These are phyloP conservation scores for Ephydatia muelleri DNA, from an alignment of 37 sponge, comb jelly and placozoan species.

Conservation along the genomic window DNA sequence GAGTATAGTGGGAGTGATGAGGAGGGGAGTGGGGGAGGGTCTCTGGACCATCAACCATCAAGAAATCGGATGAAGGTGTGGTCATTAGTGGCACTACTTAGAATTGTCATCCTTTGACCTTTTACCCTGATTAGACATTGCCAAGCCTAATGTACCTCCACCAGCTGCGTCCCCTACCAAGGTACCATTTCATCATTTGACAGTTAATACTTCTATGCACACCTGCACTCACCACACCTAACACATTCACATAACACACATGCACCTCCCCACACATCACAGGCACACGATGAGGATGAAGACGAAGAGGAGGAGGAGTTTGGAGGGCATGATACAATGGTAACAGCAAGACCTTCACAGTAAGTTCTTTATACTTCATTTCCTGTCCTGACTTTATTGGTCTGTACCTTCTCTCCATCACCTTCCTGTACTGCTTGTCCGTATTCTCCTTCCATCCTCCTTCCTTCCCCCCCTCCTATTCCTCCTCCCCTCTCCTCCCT, in stretches of 20 bases:
- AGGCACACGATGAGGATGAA: constrained; percentile 52
- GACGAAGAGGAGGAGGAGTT: constrained; percentile 68
- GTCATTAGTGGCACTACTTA: constrained; percentile 1
- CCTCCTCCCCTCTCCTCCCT: neutral
- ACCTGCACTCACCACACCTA: too few relatives aligned
- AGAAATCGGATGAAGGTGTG: constrained; percentile 46
- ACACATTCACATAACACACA: too few relatives aligned
- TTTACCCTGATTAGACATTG: neutral
- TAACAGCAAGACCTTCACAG: constrained; percentile 19
- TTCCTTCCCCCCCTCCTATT: constrained; percentile 13
- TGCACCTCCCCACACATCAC: neutral
- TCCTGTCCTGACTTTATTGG: neutral
- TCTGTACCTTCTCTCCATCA: neutral
- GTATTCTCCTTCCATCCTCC: neutral
- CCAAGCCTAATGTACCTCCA: neutral
- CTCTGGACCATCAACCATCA: constrained; percentile 62
- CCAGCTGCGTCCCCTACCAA: constrained; percentile 21
- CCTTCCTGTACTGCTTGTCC: neutral
- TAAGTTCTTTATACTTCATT: neutral
- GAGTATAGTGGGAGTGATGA: constrained; percentile 60
- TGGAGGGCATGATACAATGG: constrained; percentile 50
- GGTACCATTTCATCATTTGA: neutral
- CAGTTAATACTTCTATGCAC: neutral
- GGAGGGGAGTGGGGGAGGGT: constrained; percentile 68
- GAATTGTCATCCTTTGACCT: neutral